These are phyloP conservation scores for Myotis brandtii DNA, from an alignment of 2,113 vertebrate species.

Conservation along the genomic window DNA sequence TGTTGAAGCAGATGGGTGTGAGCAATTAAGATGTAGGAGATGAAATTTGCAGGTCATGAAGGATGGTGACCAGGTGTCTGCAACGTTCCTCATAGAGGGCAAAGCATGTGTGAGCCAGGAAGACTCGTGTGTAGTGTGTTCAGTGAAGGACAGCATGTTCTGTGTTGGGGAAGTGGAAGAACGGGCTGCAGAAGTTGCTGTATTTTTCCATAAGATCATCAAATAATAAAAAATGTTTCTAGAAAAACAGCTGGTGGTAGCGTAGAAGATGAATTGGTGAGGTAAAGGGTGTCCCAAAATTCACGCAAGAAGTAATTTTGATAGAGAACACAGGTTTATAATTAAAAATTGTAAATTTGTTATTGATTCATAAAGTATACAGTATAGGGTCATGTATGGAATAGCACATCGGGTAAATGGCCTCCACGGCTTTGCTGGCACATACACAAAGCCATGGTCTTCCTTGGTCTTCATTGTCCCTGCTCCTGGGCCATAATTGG, in stretches of 20 bases:
- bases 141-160: background rate
- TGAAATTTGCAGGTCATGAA: no score
- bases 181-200: background rate
- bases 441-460: no score
- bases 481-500: no score
- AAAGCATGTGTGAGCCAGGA: background rate
- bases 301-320: no score
- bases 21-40: background rate
- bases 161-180: background rate
- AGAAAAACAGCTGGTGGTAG: background rate
- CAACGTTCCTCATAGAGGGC: fast-evolving
- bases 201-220: background rate
- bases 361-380: no score
- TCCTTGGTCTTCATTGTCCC: no score
- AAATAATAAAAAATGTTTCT: background rate
- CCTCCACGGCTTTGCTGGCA: no score
- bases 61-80: background rate
- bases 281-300: no score
- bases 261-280: background rate
- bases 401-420: no score
- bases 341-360: no score
- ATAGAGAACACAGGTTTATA: no score
- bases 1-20: background rate
- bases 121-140: background rate
- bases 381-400: no score